Evolutionary conservation across 2,113 vertebrate species (phyloP), one percentile per base, ranked within the genome.

Genomic region (Loxodonta africana): DNA sequence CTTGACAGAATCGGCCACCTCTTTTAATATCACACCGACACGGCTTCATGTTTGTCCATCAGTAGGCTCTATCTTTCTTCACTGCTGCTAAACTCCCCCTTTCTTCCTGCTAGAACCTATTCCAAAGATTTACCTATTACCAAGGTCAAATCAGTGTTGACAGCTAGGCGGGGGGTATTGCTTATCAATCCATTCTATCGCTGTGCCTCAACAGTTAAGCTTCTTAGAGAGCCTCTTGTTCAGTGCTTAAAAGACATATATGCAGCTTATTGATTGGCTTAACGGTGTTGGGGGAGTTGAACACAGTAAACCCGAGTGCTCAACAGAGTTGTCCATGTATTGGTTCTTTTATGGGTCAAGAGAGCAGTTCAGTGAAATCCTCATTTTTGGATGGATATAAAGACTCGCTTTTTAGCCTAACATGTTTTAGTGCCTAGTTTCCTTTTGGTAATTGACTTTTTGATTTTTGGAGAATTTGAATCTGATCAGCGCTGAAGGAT

Each of bases 371-470:
- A 7, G 33, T 20, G 3, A 92, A 94, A 96, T 83, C 92, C 62
- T 92, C 0, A 53, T 93, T 95, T 89, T 94, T 81, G 77, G 83
- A 37, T 4, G 69, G 74, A 69, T 60, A 0, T 23, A 17, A 84
- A 85, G 86, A 88, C 30, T 2, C 0, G 2, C 1, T 63, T 82
- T 78, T 90, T 81, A 51, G 81, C 85, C 88, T 63, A 57, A 28
- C 67, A 7, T 17, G 23, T 87, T 17, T 37, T 51, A 90, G 51
- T 44, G 92, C 95, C 73, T 76, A 3, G 57, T 96, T 97, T 93
- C 97, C 97, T 92, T 96, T 95, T 28, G 92, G 97, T 95, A 94
- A 91, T 96, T 83, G 97, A 76, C 96, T 88, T 85, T 26, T 95
- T 0, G 51, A 41, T 57, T 96, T 5, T 2, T 82, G 92, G 82